Evolutionary conservation across 1,140 invertebrate species (phyloP), one percentile per base, ranked within the genome.

Genomic region (Tachypleus tridentatus): DNA sequence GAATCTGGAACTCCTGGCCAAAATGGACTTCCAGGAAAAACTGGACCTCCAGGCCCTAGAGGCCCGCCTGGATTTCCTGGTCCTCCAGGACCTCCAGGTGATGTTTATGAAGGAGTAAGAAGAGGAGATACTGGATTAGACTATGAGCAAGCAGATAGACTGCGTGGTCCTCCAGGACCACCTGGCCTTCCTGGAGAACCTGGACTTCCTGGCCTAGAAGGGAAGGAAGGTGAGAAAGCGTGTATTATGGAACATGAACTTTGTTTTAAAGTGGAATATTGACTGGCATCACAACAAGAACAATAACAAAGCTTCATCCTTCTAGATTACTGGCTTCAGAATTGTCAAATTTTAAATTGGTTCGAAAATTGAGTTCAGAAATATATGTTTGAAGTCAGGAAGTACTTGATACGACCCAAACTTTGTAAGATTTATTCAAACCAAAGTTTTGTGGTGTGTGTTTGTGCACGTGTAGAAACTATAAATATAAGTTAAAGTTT

Each of bases 171-270:
- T 29, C 29, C 29, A 29, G 29, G 29, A 29, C 29, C 29, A 29
- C 29, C 29, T 29, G 29, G 29, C 29, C 29, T 29, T 3, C 53
- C 62, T 47, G 65, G 65, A 50, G 58, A 59, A 52, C 66, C 66
- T 47, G 66, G 66, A 11, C 51, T 67, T 6, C 58, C 65, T 9
- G 65, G 65, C 1, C 58, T 66, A 5, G 65, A 66, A 60, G 65
- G 65, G 6, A 63, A 59, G 49, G 57, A 57, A 57, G 65, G 65
- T 66, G 53, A 10, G 11, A 52, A 50, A 62, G 57, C 47, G 49
- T 49, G 49, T 5, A 56, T 49, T 49, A 7, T 62, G 29, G 0
- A 29, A 58, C 4, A 10, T 58, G 29, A 11, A 11, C 48, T 7
- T 10, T 58, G 5, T 48, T 9, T 60, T 60, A 60, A 8, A n/a